Conservation (phyloP, 2,113 vertebrate species). For the Pelusios castaneus region DNA sequence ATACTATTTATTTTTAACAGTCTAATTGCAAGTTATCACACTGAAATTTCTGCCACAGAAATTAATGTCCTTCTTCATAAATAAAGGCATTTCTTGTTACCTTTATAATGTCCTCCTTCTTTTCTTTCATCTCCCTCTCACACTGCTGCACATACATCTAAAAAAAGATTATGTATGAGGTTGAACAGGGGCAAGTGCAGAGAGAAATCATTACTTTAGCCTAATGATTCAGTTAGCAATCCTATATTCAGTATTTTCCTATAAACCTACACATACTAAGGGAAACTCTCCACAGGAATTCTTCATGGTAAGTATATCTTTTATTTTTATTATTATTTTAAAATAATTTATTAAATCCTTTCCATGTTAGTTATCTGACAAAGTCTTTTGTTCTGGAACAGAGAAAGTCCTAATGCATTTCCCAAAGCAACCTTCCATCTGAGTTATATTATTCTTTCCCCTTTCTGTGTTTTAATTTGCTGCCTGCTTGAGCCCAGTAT, state of each 20-base stretch:
- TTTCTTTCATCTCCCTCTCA: not conserved
- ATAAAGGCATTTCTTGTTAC: not conserved
- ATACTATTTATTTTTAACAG: not conserved
- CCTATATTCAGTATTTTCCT: fast-evolving
- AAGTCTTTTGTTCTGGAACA: not conserved
- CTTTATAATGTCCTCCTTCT: not conserved
- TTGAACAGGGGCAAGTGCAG: not conserved
- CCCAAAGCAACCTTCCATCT: not conserved
- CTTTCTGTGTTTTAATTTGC: not conserved
- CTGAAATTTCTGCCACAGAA: not conserved
- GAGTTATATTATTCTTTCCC: not conserved
- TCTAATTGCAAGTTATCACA: not conserved
- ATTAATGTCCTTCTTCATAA: not conserved
- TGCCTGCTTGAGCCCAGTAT: not conserved
- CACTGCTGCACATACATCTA: not conserved
- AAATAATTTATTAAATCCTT: not conserved
- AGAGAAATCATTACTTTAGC: not conserved
- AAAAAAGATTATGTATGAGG: not conserved
- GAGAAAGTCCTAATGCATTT: not conserved
- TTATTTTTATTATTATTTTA: not conserved
- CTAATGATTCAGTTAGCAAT: not conserved
- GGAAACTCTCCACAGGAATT: not conserved
- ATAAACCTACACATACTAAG: not conserved
- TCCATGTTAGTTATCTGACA: fast-evolving
- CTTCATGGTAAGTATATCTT: not conserved